Base-by-base conservation (phyloP, 2,113 vertebrate genomes). In the Phainopepla nitens region DNA sequence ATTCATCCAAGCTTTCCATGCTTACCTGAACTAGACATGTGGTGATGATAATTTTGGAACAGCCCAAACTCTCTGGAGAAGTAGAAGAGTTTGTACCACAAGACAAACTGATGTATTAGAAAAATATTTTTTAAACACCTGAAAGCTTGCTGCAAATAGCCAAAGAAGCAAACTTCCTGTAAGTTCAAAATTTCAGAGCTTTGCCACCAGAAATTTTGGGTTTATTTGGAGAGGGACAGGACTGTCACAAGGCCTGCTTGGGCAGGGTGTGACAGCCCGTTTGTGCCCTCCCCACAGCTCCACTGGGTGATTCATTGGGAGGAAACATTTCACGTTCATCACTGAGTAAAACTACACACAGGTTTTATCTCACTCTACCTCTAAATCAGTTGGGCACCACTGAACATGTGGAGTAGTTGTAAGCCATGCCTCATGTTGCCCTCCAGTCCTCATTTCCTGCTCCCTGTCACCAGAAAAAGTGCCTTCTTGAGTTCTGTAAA, bases 11-110 rank as follows among this genome's bases (percentile, higher is more conserved):
- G 91, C 80, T 84, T 94, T 76, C 83, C 83, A 69, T 89, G 94
- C 93, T 96, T 97, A 96, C 96, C 94, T 96, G 93, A 89, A 96
- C 76, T 56, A 95, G 95, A 81, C 96, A 96, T 92, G 94, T 96
- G 93, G 94, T 44, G 86, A 65, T 84, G 86, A 66, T 56, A 95
- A 95, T 94, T 96, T 95, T 96, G 96, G 94, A 95, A 89, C 82
- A 95, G 23, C 41, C 80, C 45, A 79, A 94, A 83, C 51, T 90
- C 90, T 86, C 64, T 89, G 39, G 68, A 83, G 51, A 94, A 94
- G 78, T 50, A 57, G n/a, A 96, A 90, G 85, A 93, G 64, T 83
- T 88, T 70, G 73, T 51, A 61, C 12, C 29, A 2, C 53, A 71
- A 75, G 90, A 64, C 24, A 75, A 90, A 92, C 39, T 69, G 90